These are phyloP conservation scores for Myxocyprinus asiaticus DNA, from an alignment of 2,113 vertebrate species.

Conservation along the genomic window DNA sequence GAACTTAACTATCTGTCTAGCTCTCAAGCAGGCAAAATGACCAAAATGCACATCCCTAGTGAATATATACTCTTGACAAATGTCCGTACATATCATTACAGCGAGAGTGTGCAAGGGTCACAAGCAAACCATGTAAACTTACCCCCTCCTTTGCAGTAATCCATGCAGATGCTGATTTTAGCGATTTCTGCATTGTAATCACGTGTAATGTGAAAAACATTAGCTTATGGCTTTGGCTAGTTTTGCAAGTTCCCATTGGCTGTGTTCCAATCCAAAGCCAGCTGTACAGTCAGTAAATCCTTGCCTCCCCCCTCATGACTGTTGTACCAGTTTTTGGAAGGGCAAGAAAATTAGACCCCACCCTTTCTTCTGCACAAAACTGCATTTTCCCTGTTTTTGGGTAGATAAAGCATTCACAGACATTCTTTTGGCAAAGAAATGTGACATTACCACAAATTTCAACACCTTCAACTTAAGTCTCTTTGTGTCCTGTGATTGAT, in stretches of 20 bases:
- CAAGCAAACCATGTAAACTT: background rate
- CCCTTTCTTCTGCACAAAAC: background rate
- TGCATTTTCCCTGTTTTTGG: background rate
- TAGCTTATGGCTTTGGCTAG: conserved; percentile 35
- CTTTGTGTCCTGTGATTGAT: background rate
- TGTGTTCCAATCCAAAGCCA: conserved; percentile 7
- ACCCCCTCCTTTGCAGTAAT: no score
- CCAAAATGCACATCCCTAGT: background rate
- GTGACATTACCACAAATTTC: no score
- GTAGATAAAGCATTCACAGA: background rate
- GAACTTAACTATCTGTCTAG: no score
- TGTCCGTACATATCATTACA: background rate
- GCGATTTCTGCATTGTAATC: conserved; percentile 30
- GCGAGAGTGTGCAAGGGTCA: background rate
- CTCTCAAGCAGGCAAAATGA: background rate
- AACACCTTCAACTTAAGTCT: no score
- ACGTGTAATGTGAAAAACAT: conserved; percentile 35
- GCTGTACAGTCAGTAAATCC: conserved; percentile 22
- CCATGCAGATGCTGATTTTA: background rate
- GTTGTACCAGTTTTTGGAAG: background rate
- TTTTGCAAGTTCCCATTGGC: conserved; percentile 20
- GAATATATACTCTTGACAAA: background rate
- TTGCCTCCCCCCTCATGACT: background rate
- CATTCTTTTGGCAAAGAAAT: background rate
- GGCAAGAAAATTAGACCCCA: background rate